Percentiles rank a stretch among this genome's conserved stretches.
These are phyloP conservation scores for Rhopalosiphum padi DNA, from an alignment of 1,140 invertebrate species.

Conservation along the genomic window DNA sequence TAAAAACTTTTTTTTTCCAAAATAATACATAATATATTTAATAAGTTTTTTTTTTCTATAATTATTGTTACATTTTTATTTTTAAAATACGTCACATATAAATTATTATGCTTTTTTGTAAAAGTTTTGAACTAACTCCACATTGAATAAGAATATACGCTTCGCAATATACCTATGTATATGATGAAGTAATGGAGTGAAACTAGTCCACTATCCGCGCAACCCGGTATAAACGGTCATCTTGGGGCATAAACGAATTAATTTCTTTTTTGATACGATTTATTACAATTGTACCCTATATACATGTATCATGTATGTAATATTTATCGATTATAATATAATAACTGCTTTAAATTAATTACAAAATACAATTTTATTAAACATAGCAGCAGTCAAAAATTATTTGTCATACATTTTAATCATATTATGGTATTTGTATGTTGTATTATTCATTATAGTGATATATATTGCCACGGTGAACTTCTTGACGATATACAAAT, in stretches of 20 bases:
- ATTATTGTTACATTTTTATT: neutral
- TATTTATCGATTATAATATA: neutral
- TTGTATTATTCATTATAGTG: slow-evolving; percentile 64
- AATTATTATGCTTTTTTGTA: neutral
- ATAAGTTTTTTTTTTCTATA: neutral
- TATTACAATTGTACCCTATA: neutral
- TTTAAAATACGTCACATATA: neutral
- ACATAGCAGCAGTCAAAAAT: neutral
- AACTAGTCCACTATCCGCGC: no score
- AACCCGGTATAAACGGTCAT: neutral
- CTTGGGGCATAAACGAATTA: no score
- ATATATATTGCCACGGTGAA: slow-evolving; percentile 84
- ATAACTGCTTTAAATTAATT: neutral
- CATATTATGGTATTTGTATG: neutral
- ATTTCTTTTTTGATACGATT: neutral
- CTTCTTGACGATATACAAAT: slow-evolving; percentile 83
- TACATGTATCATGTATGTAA: no score
- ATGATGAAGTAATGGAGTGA: no score
- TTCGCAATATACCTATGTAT: no score
- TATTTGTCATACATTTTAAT: neutral
- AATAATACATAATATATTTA: neutral
- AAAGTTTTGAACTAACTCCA: neutral
- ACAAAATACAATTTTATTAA: neutral
- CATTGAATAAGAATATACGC: no score
- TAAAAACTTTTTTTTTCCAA: no score